Percentiles rank a stretch among this genome's conserved stretches.
Evolutionary conservation across 2,888 invertebrate species (phyloP).

Genomic region (Norana najaformis): DNA sequence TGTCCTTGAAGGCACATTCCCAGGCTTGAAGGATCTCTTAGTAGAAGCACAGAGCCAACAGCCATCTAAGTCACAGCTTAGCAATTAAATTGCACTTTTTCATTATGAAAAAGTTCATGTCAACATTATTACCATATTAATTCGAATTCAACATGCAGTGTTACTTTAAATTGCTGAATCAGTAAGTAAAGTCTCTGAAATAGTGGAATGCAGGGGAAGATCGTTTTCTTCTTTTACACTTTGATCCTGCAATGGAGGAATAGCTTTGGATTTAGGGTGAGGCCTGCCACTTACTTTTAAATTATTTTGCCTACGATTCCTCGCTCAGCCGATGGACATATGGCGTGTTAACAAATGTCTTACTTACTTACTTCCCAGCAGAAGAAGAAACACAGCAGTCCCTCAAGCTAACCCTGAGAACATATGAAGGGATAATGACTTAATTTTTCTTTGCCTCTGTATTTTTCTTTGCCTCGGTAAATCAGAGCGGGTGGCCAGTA

Average conservation of each 20-base stretch:
- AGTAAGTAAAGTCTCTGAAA: constrained; percentile 8
- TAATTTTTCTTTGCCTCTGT: too few species aligned
- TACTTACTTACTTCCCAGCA: too few species aligned
- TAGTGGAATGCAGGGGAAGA: background rate
- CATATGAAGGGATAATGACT: too few species aligned
- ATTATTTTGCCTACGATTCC: too few species aligned
- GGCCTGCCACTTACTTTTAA: background rate
- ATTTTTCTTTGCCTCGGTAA: too few species aligned
- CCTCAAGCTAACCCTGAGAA: background rate
- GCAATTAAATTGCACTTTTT: too few species aligned
- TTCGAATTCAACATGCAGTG: background rate
- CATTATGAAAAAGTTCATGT: background rate
- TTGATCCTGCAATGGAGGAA: background rate
- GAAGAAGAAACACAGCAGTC: background rate
- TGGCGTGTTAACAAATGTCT: too few species aligned
- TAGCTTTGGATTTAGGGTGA: background rate
- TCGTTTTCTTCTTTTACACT: background rate
- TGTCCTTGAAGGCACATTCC: background rate
- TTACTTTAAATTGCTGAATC: background rate
- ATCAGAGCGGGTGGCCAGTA: too few species aligned
- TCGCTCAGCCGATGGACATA: too few species aligned
- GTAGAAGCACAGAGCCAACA: background rate
- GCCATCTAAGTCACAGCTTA: background rate
- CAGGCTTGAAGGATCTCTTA: background rate
- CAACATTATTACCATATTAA: background rate